Conservation (phyloP, 1,140 invertebrate species). For the Neocloeon triangulifer region DNA sequence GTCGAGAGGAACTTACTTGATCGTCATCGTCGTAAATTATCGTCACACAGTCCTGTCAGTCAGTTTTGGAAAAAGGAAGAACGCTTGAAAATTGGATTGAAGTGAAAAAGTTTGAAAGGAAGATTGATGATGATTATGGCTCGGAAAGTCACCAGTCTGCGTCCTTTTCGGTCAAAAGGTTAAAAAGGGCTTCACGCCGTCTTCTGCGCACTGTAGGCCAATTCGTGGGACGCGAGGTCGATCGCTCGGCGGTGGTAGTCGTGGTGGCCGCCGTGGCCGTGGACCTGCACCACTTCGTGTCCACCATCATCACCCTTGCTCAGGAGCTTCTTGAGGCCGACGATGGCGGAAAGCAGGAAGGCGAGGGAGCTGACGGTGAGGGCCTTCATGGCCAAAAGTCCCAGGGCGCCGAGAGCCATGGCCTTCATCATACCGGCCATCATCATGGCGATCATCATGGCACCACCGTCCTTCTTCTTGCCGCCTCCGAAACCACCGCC, state of each 20-base stretch:
- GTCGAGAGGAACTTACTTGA: background rate
- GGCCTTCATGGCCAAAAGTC: conserved; percentile 46
- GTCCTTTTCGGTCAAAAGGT: background rate
- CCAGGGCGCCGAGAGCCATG: conserved; percentile 41
- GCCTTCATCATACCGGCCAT: conserved; percentile 44
- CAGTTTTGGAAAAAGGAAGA: background rate
- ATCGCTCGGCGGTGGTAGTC: too few species aligned
- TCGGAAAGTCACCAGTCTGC: background rate
- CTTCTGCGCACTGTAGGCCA: background rate
- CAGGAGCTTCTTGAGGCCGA: conserved; percentile 44
- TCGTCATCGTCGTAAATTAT: background rate
- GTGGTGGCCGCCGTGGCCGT: conserved; percentile 5
- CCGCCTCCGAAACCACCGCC: conserved; percentile 14
- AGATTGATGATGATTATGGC: background rate
- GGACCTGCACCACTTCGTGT: conserved; percentile 42
- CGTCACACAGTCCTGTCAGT: background rate
- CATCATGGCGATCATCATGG: conserved; percentile 40
- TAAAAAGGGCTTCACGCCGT: background rate
- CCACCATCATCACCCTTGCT: conserved; percentile 28
- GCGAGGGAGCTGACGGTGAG: conserved; percentile 27
- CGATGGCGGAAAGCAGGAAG: conserved; percentile 41
- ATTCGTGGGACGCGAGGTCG: too few species aligned
- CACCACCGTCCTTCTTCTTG: conserved; percentile 21
- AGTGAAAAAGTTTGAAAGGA: background rate
- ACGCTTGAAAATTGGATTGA: background rate